Percentiles rank a stretch among this genome's conserved stretches.
phyloP scores from a whole-genome alignment of 2,888 invertebrate genomes.

The Nomada flava region DNA sequence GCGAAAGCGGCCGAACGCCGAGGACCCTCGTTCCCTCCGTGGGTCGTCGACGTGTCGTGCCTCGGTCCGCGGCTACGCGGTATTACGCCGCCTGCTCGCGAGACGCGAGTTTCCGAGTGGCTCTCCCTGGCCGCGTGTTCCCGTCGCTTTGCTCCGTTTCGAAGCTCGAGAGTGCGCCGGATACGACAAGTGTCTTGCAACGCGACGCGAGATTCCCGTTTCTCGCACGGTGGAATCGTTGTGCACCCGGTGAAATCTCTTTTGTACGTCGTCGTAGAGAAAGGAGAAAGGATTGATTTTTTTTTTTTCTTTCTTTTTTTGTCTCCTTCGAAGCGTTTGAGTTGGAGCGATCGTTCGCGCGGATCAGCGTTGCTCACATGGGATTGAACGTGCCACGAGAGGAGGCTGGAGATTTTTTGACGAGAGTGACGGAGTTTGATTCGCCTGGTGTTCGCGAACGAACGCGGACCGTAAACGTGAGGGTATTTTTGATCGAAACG shows the following conservation, averaged over 20 bases:
- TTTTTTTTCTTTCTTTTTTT: too few species aligned
- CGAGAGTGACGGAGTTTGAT: conserved; percentile 7
- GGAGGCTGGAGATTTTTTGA: conserved; percentile 4
- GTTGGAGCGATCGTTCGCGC: too few species aligned
- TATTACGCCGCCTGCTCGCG: conserved; percentile 71
- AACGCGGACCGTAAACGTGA: conserved; percentile 17
- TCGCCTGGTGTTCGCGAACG: neutral
- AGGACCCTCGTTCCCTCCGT: conserved; percentile 49
- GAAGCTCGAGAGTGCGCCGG: conserved; percentile 35
- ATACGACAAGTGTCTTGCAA: conserved; percentile 27
- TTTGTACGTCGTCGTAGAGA: neutral
- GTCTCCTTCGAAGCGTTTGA: too few species aligned
- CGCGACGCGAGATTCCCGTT: conserved; percentile 28
- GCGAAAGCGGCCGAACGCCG: conserved; percentile 70
- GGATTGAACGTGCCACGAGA: neutral
- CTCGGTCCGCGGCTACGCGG: conserved; percentile 53
- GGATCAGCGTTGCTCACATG: too few species aligned
- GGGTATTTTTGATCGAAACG: conserved; percentile 6
- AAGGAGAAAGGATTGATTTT: too few species aligned
- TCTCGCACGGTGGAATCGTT: conserved; percentile 11
- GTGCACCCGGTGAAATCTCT: neutral
- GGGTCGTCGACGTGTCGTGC: conserved; percentile 55
- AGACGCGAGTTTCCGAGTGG: conserved; percentile 67
- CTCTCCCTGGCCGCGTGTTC: conserved; percentile 53
- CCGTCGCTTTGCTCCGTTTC: conserved; percentile 30